Evolutionary conservation across 2,888 invertebrate genomes (phyloP).

Genomic region (Camponotus fellah): DNA sequence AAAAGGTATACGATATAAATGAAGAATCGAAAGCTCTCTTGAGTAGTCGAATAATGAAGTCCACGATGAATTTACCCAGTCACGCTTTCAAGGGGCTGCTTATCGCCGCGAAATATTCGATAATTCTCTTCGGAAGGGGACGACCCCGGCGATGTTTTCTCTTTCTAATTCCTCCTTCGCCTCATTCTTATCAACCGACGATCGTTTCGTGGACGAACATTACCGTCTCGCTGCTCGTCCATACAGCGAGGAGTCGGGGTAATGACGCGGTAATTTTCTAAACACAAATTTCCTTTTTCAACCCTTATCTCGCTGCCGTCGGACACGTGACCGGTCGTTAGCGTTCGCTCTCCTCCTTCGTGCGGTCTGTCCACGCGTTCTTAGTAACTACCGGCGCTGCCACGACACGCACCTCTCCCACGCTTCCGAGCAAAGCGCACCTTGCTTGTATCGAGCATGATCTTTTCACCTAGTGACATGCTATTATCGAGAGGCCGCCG

Average conservation of each 20-base stretch:
- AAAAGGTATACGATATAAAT: slow-evolving; percentile 58
- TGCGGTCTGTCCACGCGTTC: slow-evolving; percentile 59
- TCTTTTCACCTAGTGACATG: slow-evolving; percentile 50
- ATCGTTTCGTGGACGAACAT: slow-evolving; percentile 70
- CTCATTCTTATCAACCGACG: slow-evolving; percentile 69
- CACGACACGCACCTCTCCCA: slow-evolving; percentile 46
- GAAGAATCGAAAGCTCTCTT: slow-evolving; percentile 68
- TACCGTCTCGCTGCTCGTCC: slow-evolving; percentile 61
- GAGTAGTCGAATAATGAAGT: slow-evolving; percentile 71
- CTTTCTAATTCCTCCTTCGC: slow-evolving; percentile 72
- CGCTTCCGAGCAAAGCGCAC: slow-evolving; percentile 30
- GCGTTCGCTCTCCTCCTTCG: slow-evolving; percentile 69
- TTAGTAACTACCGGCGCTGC: slow-evolving; percentile 49
- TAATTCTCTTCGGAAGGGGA: slow-evolving; percentile 65
- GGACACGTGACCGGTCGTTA: slow-evolving; percentile 80
- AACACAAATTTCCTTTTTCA: slow-evolving; percentile 82
- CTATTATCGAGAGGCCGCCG: slow-evolving; percentile 19
- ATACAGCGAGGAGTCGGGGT: slow-evolving; percentile 65
- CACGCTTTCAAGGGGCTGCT: slow-evolving; percentile 73
- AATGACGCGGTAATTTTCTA: slow-evolving; percentile 84
- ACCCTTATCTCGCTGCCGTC: slow-evolving; percentile 74
- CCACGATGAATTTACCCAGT: slow-evolving; percentile 73
- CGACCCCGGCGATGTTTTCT: slow-evolving; percentile 45
- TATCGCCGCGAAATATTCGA: slow-evolving; percentile 71
- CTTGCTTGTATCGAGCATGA: slow-evolving; percentile 40